Conservation (phyloP, 2,113 vertebrate species). For the Daubentonia madagascariensis region DNA sequence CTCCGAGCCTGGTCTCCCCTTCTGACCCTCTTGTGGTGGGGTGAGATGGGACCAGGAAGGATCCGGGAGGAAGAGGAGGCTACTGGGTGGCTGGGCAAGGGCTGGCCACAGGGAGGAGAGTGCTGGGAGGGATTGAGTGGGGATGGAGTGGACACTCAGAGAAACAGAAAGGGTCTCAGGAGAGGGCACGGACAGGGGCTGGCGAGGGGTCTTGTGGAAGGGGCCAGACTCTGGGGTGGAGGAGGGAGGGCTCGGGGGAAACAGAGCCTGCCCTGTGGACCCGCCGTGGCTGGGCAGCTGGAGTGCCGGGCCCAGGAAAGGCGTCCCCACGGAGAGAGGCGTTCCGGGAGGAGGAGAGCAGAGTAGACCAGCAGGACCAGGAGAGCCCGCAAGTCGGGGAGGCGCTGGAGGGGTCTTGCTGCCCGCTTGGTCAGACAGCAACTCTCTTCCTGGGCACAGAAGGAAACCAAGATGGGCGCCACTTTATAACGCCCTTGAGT, state of each 20-base stretch:
- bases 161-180: background rate
- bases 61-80: background rate
- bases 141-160: background rate
- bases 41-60: background rate
- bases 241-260: rapidly evolving
- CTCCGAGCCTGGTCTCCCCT: too few relatives aligned
- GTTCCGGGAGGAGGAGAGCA: background rate
- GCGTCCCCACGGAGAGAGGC: too few relatives aligned
- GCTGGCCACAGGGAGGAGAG: background rate
- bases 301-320: too few relatives aligned
- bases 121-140: background rate
- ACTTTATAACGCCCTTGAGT: rapidly evolving
- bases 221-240: rapidly evolving
- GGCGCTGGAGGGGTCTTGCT: too few relatives aligned
- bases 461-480: background rate
- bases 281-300: background rate
- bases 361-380: background rate
- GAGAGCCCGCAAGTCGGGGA: rapidly evolving
- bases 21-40: background rate
- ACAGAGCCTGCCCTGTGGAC: too few relatives aligned
- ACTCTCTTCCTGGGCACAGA: too few relatives aligned
- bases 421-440: rapidly evolving
- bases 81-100: background rate
- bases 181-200: background rate
- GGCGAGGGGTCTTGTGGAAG: background rate